Percentiles rank a stretch among this genome's conserved stretches.
phyloP scores from a whole-genome alignment of 2,888 invertebrate species.

The Hermaeophaga mercurialis region DNA sequence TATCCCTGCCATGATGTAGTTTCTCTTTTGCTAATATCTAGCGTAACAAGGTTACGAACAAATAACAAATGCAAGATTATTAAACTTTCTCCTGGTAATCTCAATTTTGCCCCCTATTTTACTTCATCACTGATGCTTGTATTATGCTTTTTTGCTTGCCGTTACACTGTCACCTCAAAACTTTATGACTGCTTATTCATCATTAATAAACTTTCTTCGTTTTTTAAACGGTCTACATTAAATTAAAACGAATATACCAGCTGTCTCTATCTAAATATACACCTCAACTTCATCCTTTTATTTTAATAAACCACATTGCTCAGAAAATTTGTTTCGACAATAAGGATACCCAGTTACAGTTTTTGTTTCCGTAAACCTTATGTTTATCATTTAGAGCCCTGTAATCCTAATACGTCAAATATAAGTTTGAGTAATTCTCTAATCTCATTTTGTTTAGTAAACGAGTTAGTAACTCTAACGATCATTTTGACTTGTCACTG shows the following conservation, averaged over 20 bases:
- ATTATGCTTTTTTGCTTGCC: neutral
- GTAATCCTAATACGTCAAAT: no score
- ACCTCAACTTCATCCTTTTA: no score
- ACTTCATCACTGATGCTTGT: constrained; percentile 7
- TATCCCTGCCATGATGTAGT: constrained; percentile 21
- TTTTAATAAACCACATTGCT: no score
- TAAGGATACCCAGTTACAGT: no score
- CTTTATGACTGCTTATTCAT: neutral
- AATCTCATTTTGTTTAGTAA: no score
- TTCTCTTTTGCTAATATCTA: constrained; percentile 53
- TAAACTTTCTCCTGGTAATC: constrained; percentile 55
- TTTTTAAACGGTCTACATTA: constrained; percentile 9
- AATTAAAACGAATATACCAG: constrained; percentile 11
- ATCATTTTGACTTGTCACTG: no score
- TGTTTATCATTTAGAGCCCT: no score
- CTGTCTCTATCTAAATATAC: no score
- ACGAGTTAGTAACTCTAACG: no score
- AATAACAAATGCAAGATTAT: constrained; percentile 54
- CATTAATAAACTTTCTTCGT: constrained; percentile 11
- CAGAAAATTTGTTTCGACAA: no score
- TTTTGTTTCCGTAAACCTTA: no score
- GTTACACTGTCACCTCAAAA: constrained; percentile 6
- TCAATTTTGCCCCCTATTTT: constrained; percentile 43
- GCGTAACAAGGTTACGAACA: constrained; percentile 54
- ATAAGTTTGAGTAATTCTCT: no score